Evolutionary conservation across 2,888 invertebrate species (phyloP).

Genomic region (Pinctada fucata): DNA sequence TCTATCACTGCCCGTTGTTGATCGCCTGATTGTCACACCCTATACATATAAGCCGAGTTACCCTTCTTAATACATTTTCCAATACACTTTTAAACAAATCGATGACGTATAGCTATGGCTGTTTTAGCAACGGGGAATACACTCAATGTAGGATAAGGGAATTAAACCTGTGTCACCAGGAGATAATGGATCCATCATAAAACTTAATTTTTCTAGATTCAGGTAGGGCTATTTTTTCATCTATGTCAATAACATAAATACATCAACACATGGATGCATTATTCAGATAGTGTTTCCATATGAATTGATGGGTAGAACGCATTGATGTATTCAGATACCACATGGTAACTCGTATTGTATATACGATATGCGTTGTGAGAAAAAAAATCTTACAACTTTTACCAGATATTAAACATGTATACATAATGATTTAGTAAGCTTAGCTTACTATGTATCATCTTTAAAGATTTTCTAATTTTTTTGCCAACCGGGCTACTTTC

Average conservation of each 20-base stretch:
- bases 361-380: too few relatives aligned
- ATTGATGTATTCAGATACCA: neutral
- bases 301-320: neutral
- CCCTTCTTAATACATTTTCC: neutral
- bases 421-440: too few relatives aligned
- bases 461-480: too few relatives aligned
- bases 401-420: too few relatives aligned
- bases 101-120: neutral
- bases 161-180: neutral
- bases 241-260: too few relatives aligned
- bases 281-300: too few relatives aligned
- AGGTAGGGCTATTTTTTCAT: neutral
- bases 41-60: neutral
- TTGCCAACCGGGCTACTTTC: too few relatives aligned
- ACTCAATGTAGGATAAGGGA: neutral
- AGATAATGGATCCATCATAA: neutral
- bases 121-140: conserved; percentile 14
- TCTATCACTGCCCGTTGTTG: too few relatives aligned
- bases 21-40: too few relatives aligned
- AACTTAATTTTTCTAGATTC: neutral
- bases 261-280: too few relatives aligned
- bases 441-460: too few relatives aligned
- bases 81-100: neutral
- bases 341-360: neutral
- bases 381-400: neutral